A percentile compares a stretch with the other conserved stretches of the same genome.
Evolutionary conservation across 2,888 invertebrate species (phyloP).

Genomic region (Hemithea aestivaria): DNA sequence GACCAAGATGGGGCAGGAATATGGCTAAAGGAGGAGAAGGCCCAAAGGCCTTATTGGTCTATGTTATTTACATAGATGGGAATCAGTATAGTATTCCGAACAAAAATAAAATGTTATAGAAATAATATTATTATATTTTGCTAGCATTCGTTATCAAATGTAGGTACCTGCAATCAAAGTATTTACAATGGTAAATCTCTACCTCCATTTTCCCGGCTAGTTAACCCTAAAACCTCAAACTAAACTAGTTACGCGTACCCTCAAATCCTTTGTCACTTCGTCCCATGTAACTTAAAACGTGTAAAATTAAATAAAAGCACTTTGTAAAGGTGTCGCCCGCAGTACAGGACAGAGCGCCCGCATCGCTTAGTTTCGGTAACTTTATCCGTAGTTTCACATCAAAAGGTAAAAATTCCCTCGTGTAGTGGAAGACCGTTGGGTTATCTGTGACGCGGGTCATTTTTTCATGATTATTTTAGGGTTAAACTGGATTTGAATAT

Average conservation of each 20-base stretch:
- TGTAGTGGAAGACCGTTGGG: constrained; percentile 13
- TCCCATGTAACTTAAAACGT: constrained; percentile 49
- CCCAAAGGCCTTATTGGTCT: too few relatives aligned
- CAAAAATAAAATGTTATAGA: too few relatives aligned
- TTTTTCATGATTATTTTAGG: too few relatives aligned
- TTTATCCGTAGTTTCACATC: constrained; percentile 28
- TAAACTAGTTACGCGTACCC: constrained; percentile 46
- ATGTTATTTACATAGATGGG: too few relatives aligned
- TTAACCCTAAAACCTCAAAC: constrained; percentile 26
- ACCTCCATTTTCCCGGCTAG: background rate
- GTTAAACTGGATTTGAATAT: too few relatives aligned
- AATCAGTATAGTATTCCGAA: too few relatives aligned
- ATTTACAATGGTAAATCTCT: too few relatives aligned
- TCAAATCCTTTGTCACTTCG: constrained; percentile 40
- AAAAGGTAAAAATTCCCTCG: constrained; percentile 42
- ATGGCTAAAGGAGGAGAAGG: too few relatives aligned
- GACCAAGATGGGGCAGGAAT: too few relatives aligned
- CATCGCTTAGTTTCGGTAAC: constrained; percentile 5
- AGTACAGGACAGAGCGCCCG: constrained; percentile 29
- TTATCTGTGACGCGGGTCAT: constrained; percentile 4
- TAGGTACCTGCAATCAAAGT: too few relatives aligned
- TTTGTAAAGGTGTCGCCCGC: constrained; percentile 69
- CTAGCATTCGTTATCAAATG: too few relatives aligned
- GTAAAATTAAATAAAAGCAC: constrained; percentile 69
- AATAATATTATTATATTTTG: too few relatives aligned